phyloP scores from a whole-genome alignment of 2,113 vertebrate genomes.

The Xiphophorus couchianus region DNA sequence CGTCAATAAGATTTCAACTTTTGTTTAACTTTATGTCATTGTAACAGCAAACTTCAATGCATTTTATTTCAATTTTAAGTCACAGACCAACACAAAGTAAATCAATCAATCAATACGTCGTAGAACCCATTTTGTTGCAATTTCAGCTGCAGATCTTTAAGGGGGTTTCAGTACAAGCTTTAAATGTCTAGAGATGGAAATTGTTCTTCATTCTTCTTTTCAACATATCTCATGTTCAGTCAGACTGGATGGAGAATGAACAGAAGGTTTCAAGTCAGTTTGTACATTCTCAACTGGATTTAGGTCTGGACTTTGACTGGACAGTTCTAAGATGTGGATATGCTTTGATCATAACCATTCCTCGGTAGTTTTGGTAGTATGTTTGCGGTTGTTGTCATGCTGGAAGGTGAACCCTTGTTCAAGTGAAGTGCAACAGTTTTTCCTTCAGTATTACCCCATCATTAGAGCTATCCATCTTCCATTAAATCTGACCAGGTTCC shows the following conservation, averaged over 20 bases:
- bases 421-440: background rate
- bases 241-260: background rate
- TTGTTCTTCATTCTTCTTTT: too few relatives aligned
- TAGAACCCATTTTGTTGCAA: background rate
- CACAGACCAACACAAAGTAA: background rate
- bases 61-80: background rate
- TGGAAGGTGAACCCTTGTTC: background rate
- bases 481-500: background rate
- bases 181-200: background rate
- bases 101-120: background rate
- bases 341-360: background rate
- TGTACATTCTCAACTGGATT: background rate
- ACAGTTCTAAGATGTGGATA: background rate
- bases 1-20: too few relatives aligned
- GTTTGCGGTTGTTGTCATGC: background rate
- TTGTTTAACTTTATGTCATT: too few relatives aligned
- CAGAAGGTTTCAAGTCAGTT: background rate
- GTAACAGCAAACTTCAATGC: too few relatives aligned
- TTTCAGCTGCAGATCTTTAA: background rate
- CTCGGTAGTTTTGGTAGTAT: background rate
- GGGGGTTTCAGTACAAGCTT: too few relatives aligned
- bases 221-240: too few relatives aligned
- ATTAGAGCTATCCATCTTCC: background rate
- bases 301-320: background rate
- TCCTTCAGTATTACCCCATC: too few relatives aligned